Base-by-base conservation (phyloP, 1,140 invertebrate genomes). In the Drosophila triauraria region DNA sequence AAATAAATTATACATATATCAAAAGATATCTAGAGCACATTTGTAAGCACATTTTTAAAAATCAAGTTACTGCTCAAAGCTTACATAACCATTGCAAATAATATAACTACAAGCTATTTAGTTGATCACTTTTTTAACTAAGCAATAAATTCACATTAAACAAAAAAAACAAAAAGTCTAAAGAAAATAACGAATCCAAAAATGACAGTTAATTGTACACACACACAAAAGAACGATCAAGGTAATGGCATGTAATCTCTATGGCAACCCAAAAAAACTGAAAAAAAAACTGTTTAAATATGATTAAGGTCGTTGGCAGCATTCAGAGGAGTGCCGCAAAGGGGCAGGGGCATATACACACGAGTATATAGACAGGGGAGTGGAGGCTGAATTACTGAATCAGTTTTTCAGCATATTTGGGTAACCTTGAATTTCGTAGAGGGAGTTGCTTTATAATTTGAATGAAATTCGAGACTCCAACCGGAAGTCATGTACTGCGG, bases 181-280 rank as follows among this genome's bases (percentile, higher is more conserved):
- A 56, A 59, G 48, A 67, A 77, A 76, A 76, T 58, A 75, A 47
- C 58, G 32, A 61, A 47, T 79, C 27, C 17, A 42, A 74, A 79
- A 76, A 82, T 77, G 63, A 74, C 80, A 82, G 79, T 87, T 87
- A 86, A 86, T 82, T 86, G 78, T 82, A 72, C 60, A 74, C 70
- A 59, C 30, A 69, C 72, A 64, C 71, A 67, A 75, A 78, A 80
- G 80, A 85, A 60, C 57, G 71, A 86, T 80, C 83, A 87, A 87
- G 83, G 79, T 82, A 86, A 86, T 86, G 54, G 40, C 67, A 60
- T 64, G 64, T 74, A 86, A 82, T 82, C 76, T 63, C 62, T 59
- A 57, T 30, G 61, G 53, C 35, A 81, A 48, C 82, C 43, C 47
- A 63, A 70, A 48, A 61, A 65, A 53, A 44, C 30, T 57, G 32